Percentiles rank a stretch among this genome's conserved stretches.
These are phyloP conservation scores for Choreutis nemorana DNA, from an alignment of 2,888 invertebrate species.

Conservation along the genomic window DNA sequence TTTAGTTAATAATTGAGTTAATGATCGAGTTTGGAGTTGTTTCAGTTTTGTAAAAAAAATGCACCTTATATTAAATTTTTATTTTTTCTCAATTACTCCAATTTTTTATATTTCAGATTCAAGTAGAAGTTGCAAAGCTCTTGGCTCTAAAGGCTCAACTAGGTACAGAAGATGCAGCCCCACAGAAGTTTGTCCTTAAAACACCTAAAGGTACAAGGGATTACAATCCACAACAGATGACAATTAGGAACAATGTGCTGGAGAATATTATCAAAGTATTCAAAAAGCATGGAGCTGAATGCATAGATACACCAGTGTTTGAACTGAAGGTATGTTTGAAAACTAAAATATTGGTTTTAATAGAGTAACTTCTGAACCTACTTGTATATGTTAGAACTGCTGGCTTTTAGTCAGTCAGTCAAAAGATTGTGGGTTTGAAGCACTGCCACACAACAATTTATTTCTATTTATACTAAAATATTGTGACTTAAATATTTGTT, in stretches of 20 bases:
- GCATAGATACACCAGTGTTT: constrained; percentile 98
- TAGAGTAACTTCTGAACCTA: constrained; percentile 2
- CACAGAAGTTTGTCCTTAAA: constrained; percentile 87
- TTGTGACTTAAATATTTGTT: too few species aligned
- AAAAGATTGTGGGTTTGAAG: too few species aligned
- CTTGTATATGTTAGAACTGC: too few species aligned
- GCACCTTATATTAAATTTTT: constrained; percentile 11
- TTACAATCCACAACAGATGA: constrained; percentile 95
- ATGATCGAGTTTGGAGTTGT: constrained; percentile 2
- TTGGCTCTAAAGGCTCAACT: constrained; percentile 81
- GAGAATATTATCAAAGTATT: constrained; percentile 89
- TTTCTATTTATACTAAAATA: too few species aligned
- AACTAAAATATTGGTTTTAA: constrained; percentile 1
- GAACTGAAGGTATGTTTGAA: constrained; percentile 82
- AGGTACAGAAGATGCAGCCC: constrained; percentile 60
- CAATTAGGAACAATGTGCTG: constrained; percentile 84
- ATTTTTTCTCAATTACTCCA: constrained; percentile 6
- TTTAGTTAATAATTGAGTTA: too few species aligned
- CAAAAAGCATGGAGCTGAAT: constrained; percentile 96
- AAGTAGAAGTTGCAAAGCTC: constrained; percentile 84
- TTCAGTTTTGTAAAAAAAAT: constrained; percentile 2
- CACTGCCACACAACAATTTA: too few species aligned
- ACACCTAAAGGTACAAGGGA: constrained; percentile 95
- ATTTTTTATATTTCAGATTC: constrained; percentile 74
- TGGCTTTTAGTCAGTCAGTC: too few species aligned